Evolutionary conservation across 2,797 vertebrate genomes (phyloP), one percentile per base, ranked within the genome.

Genomic region (Cossypha polioptera): DNA sequence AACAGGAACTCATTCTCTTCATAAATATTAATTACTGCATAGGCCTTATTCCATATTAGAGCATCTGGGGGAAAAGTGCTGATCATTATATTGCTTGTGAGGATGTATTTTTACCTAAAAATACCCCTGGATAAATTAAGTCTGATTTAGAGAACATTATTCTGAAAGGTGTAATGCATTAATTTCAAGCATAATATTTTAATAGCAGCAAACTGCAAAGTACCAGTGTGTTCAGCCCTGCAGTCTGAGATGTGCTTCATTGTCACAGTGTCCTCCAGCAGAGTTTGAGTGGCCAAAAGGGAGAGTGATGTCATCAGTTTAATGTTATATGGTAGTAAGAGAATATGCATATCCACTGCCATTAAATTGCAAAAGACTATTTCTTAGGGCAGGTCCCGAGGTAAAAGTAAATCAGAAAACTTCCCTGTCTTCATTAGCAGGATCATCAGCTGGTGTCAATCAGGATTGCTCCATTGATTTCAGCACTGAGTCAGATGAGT

Each of bases 1-100:
- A 92, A 91, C 73, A 85, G 92, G 57, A 95, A 77, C 42, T 95
- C 68, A 38, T 91, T 97, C 95, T 73, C 71, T 96, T 97, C 92
- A 96, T 97, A 89, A 97, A 97, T 97, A 97, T 97, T 98, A 97
- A 97, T 97, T 97, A 50, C 79, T 86, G 16, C 57, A 88, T 96
- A 95, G 92, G 80, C 78, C 79, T 96, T 89, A 91, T 51, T 93
- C 88, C 67, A 43, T 94, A 93, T 94, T 92, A 97, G 90, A 96
- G 80, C 68, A 95, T 93, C 59, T 91, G 19, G 92, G 94, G 81
- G 29, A 14, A 96, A 89, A 96, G 66, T 97, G 94, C 92, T 98
- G 94, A 97, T 97, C 94, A 90, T 97, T 92, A 91, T 53, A 94
- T 94, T 97, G 81, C 90, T 97, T 95, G 76, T 68, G 71, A 91